Conservation (phyloP, 2,888 invertebrate species). For the Fragum whitleyi region DNA sequence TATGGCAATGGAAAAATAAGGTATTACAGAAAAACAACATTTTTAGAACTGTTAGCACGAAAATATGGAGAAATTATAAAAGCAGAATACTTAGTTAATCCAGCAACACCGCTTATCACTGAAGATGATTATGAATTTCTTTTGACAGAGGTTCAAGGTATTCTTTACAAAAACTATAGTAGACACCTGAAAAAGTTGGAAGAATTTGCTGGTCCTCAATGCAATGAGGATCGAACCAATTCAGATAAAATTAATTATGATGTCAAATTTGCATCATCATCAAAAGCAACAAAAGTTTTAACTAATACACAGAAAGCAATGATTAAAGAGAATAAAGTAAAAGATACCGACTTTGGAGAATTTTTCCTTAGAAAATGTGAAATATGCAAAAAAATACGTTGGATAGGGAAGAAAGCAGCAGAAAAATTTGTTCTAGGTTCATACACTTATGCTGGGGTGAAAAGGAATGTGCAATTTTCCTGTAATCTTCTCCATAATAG, state of each 20-base stretch:
- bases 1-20: not conserved
- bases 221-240: not conserved
- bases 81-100: not conserved
- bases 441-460: not conserved
- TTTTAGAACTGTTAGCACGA: not conserved
- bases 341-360: not conserved
- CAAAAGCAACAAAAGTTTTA: not conserved
- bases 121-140: not conserved
- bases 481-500: not conserved
- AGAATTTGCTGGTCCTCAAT: conserved; percentile 1
- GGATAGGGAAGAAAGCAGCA: not conserved
- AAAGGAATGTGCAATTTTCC: not conserved
- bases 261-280: not conserved
- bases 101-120: not conserved
- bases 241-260: not conserved
- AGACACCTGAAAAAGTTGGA: not conserved
- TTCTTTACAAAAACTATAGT: not conserved
- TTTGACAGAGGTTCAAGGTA: not conserved
- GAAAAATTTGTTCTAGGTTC: not conserved
- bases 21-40: not conserved
- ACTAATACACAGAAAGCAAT: not conserved
- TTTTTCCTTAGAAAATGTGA: not conserved
- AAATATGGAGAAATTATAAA: not conserved
- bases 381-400: not conserved
- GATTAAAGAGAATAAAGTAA: not conserved